Percentiles rank a stretch among this genome's conserved stretches.
Conservation (phyloP, 2,113 vertebrate genomes). For the Zosterops japonicus region DNA sequence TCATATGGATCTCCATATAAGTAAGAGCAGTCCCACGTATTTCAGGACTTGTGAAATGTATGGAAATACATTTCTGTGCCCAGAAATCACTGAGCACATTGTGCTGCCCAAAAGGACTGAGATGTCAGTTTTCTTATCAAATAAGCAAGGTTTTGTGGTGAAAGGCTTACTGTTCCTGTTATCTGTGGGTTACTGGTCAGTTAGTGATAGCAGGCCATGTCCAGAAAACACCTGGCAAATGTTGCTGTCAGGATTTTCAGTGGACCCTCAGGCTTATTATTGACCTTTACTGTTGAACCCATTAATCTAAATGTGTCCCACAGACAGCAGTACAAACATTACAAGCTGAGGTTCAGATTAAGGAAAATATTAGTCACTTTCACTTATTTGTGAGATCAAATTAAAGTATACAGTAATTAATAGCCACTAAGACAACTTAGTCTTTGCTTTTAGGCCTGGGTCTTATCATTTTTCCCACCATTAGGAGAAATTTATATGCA, state of each 20-base stretch:
- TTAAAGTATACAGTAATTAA: constrained; percentile 25
- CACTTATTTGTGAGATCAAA: constrained; percentile 35
- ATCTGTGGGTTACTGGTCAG: constrained; percentile 38
- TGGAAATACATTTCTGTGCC: not conserved
- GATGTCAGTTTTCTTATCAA: constrained; percentile 30
- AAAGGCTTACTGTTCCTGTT: constrained; percentile 11
- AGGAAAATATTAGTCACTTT: constrained; percentile 53
- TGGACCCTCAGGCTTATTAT: constrained; percentile 18
- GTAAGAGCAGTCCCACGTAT: not conserved
- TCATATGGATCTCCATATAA: not conserved
- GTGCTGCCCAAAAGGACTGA: not conserved
- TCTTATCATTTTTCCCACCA: not conserved
- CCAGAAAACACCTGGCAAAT: constrained; percentile 27
- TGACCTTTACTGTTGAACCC: constrained; percentile 39
- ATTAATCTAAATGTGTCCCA: constrained; percentile 48
- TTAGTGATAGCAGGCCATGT: constrained; percentile 13
- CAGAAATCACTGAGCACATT: not conserved
- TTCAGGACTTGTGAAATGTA: not conserved
- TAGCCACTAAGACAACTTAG: not conserved
- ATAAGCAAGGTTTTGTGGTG: not conserved
- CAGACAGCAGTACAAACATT: constrained; percentile 2
- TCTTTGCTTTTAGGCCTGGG: not conserved
- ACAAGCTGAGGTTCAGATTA: constrained; percentile 3
- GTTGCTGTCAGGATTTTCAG: constrained; percentile 39
- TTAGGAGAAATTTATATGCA: not conserved